Evolutionary conservation across 2,113 vertebrate species (phyloP).

Genomic region (Neodon shergylaensis): DNA sequence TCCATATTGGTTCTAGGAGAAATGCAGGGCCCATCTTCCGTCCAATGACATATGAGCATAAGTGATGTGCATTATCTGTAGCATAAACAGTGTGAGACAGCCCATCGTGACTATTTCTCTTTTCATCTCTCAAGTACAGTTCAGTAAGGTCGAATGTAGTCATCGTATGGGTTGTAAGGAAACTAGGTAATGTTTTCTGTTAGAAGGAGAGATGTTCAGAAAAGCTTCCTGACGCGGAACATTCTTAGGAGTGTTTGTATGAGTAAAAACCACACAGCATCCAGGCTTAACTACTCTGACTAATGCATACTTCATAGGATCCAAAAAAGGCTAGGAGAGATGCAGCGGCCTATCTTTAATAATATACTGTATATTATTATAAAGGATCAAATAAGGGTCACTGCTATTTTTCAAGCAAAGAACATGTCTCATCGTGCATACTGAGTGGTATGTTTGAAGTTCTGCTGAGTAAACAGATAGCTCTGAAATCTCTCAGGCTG

Average conservation of each 20-base stretch:
- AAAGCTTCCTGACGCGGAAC: neutral
- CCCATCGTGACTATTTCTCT: neutral
- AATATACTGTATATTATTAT: neutral
- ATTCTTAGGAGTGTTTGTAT: neutral
- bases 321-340: neutral
- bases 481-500: neutral
- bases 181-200: neutral
- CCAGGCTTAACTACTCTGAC: neutral
- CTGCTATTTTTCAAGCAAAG: constrained; percentile 13
- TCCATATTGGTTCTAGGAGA: neutral
- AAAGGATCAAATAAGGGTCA: neutral
- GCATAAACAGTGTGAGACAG: neutral
- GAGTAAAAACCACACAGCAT: neutral
- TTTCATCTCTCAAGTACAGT: neutral
- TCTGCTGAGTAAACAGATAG: neutral
- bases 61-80: neutral
- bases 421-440: neutral
- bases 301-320: neutral
- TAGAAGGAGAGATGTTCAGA: neutral
- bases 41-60: neutral
- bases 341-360: neutral
- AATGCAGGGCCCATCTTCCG: neutral
- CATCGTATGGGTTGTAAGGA: neutral
- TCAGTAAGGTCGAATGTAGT: neutral
- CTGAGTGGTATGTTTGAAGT: neutral